phyloP scores from a whole-genome alignment of 1,140 invertebrate genomes.

The Macrobrachium nipponense region DNA sequence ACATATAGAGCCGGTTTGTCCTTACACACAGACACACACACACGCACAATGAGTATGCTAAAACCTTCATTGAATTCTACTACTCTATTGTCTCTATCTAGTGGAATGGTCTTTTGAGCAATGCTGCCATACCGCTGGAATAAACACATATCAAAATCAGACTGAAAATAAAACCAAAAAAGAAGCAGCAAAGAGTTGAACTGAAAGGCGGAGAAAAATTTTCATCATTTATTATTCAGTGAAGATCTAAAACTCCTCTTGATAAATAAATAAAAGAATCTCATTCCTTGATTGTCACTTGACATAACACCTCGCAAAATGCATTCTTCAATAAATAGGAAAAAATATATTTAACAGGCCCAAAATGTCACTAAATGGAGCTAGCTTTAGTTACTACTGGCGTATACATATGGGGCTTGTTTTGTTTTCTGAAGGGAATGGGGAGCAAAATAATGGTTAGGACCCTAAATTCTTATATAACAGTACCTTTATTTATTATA shows the following conservation, averaged over 20 bases:
- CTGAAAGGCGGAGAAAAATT: too few relatives aligned
- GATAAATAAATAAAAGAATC: neutral
- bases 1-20: too few relatives aligned
- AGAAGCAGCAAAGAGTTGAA: neutral
- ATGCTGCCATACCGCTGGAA: too few relatives aligned
- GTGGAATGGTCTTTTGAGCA: too few relatives aligned
- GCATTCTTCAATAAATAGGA: neutral
- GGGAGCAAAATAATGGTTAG: neutral
- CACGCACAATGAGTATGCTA: too few relatives aligned
- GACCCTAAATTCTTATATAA: slow-evolving; percentile 30
- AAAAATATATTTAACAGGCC: slow-evolving; percentile 11
- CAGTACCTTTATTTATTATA: slow-evolving; percentile 12
- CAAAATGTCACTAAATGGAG: slow-evolving; percentile 13
- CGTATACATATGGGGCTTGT: neutral
- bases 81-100: too few relatives aligned
- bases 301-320: slow-evolving; percentile 16
- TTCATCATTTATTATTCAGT: too few relatives aligned
- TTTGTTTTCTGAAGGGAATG: neutral
- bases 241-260: neutral
- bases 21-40: too few relatives aligned
- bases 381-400: slow-evolving; percentile 10
- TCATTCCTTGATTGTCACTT: slow-evolving; percentile 43
- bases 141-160: neutral
- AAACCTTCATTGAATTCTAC: too few relatives aligned
- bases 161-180: neutral